phyloP scores from a whole-genome alignment of 37 sponge, comb jelly and placozoan genomes.

The Geodia barretti region DNA sequence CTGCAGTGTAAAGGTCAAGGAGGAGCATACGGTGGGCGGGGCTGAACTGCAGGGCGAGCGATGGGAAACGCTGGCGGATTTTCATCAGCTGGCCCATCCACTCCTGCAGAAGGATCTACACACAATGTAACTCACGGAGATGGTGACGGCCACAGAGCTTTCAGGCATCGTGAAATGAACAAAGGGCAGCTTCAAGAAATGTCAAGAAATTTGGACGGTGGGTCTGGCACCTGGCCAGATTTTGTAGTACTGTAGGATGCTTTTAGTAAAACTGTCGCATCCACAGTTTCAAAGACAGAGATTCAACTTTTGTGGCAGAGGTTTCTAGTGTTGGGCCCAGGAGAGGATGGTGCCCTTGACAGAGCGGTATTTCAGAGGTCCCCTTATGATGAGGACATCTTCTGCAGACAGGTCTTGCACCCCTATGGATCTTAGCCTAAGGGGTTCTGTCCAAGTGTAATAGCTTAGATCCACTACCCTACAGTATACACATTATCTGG shows the following conservation, averaged over 20 bases:
- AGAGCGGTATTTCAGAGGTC: constrained; percentile 23
- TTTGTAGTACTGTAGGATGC: neutral
- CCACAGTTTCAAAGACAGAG: constrained; percentile 22
- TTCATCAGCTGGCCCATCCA: neutral
- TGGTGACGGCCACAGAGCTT: neutral
- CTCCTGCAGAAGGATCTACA: neutral
- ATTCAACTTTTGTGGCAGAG: constrained; percentile 5
- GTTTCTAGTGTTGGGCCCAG: constrained; percentile 27
- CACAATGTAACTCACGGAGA: neutral
- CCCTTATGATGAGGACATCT: constrained; percentile 19
- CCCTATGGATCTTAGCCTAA: too few species aligned
- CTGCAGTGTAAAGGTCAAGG: too few species aligned
- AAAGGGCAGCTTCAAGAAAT: neutral
- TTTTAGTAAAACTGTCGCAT: too few species aligned
- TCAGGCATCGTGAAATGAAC: neutral
- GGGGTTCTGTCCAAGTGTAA: too few species aligned
- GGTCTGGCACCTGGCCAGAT: neutral
- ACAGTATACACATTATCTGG: neutral
- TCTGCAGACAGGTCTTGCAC: constrained; percentile 46
- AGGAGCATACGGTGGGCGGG: too few species aligned
- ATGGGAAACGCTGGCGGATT: neutral
- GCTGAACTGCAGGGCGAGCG: too few species aligned
- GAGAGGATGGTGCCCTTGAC: constrained; percentile 4
- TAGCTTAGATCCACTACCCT: neutral
- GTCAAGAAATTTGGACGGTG: neutral